A percentile compares a stretch with the other conserved stretches of the same genome.
These are phyloP conservation scores for Drosophila anomelani DNA, from an alignment of 2,888 invertebrate species.

Conservation along the genomic window DNA sequence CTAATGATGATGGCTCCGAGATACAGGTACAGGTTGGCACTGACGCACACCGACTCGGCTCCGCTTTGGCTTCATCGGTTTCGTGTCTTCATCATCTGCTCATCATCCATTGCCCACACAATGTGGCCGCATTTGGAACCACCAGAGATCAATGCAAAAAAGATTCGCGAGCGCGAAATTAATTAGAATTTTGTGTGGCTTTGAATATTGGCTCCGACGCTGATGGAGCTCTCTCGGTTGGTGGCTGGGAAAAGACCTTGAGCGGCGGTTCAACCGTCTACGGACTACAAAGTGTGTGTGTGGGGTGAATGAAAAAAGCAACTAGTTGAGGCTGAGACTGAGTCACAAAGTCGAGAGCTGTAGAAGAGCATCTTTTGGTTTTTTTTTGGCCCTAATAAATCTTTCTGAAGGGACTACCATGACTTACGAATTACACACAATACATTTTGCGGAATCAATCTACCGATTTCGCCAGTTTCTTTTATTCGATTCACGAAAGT, in stretches of 20 bases:
- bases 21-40: constrained; percentile 46
- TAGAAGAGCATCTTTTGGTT: constrained; percentile 30
- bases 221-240: constrained; percentile 21
- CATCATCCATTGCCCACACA: constrained; percentile 63
- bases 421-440: constrained; percentile 42
- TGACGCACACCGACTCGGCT: constrained; percentile 33
- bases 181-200: constrained; percentile 67
- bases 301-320: constrained; percentile 46
- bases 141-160: constrained; percentile 50
- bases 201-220: constrained; percentile 35
- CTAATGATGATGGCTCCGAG: constrained; percentile 41
- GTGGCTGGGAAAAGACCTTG: constrained; percentile 71
- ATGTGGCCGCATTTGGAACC: constrained; percentile 58
- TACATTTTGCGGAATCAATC: constrained; percentile 23
- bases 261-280: constrained; percentile 70
- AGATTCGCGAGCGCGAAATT: constrained; percentile 49
- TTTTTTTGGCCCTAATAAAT: constrained; percentile 30
- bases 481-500: constrained; percentile 22
- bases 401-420: constrained; percentile 22
- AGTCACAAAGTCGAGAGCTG: constrained; percentile 35
- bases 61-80: constrained; percentile 18
- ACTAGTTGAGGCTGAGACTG: constrained; percentile 54
- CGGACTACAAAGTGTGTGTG: constrained; percentile 15
- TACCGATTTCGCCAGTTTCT: constrained; percentile 21
- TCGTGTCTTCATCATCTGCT: constrained; percentile 32